Conservation (phyloP, 2,797 vertebrate species). For the Cryptoprocta ferox region DNA sequence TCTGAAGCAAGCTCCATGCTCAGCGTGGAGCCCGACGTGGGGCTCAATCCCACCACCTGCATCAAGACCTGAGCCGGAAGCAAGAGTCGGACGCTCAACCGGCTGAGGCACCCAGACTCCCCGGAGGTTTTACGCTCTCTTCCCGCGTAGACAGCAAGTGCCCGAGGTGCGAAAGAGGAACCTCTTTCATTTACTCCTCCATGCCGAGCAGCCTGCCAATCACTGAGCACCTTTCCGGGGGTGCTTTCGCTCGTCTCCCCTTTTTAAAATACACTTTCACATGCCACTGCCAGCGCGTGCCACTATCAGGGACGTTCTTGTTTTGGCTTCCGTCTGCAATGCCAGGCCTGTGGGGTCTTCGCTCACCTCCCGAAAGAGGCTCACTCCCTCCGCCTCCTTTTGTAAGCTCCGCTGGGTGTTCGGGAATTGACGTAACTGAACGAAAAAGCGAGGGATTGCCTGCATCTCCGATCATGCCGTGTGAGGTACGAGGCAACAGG, state of each 20-base stretch:
- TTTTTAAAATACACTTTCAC: background rate
- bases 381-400: background rate
- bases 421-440: background rate
- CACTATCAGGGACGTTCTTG: background rate
- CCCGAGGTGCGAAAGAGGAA: background rate
- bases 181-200: background rate
- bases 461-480: background rate
- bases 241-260: background rate
- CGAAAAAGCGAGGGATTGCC: background rate
- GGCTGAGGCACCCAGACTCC: no score
- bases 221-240: background rate
- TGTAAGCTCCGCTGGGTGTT: no score
- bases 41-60: no score
- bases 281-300: background rate
- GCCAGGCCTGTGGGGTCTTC: background rate
- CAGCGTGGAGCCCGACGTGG: no score
- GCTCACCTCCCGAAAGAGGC: background rate
- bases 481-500: background rate
- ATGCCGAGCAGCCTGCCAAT: background rate
- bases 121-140: no score
- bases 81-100: no score
- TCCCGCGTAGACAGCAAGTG: background rate
- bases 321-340: background rate
- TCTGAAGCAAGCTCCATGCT: no score
- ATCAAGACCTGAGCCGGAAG: no score